Conservation (phyloP, 2,113 vertebrate genomes). For the Chlamydotis undulata region DNA sequence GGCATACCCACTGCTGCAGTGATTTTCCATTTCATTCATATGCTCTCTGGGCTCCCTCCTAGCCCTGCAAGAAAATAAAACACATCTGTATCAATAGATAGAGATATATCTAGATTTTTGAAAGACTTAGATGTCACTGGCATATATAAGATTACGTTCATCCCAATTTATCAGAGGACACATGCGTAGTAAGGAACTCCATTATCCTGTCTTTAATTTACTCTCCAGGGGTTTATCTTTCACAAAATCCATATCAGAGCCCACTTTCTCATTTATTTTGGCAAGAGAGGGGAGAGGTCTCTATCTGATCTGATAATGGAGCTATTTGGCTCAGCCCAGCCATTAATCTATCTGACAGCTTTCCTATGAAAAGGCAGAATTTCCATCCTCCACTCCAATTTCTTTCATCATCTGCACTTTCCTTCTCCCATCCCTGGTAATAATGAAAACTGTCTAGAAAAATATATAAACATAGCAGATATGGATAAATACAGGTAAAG, state of each 20-base stretch:
- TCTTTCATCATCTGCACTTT: conserved; percentile 47
- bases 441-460: conserved; percentile 22
- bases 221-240: conserved; percentile 26
- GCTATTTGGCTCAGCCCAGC: conserved; percentile 18
- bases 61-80: background rate
- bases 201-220: conserved; percentile 53
- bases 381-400: conserved; percentile 24
- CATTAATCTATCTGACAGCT: conserved; percentile 59
- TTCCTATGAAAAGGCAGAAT: conserved; percentile 57
- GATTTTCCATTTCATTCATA: conserved; percentile 31
- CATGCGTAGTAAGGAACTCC: conserved; percentile 18
- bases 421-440: background rate
- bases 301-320: conserved; percentile 45
- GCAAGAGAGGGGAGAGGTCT: conserved; percentile 23
- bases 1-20: background rate
- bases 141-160: background rate
- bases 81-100: background rate
- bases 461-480: background rate
- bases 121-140: background rate
- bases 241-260: conserved; percentile 43
- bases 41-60: background rate
- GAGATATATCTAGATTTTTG: background rate
- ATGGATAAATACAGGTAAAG: background rate
- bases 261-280: conserved; percentile 51
- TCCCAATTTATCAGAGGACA: conserved; percentile 11